Conservation (phyloP, 2,797 vertebrate species). For the Hoplostethus mediterraneus region DNA sequence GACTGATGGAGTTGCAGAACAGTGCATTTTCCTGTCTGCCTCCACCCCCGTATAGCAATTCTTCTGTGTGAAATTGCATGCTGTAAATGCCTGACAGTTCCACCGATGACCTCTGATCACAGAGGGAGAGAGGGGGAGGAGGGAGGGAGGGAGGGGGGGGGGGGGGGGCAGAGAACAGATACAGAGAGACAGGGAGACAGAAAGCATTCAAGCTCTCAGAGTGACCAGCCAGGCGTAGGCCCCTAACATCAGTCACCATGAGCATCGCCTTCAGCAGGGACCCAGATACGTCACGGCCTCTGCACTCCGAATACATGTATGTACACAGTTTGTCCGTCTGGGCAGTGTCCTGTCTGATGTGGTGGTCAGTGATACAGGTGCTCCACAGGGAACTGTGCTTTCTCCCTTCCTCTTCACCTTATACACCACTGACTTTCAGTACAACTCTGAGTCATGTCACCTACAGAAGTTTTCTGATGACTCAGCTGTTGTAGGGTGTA, state of each 20-base stretch:
- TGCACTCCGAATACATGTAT: conserved; percentile 11
- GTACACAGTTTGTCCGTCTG: too few relatives aligned
- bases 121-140: conserved; percentile 1
- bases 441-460: too few relatives aligned
- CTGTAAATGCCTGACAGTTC: conserved; percentile 42
- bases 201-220: conserved; percentile 17
- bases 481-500: too few relatives aligned
- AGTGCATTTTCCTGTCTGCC: conserved; percentile 43
- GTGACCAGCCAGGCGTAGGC: conserved; percentile 57
- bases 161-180: background rate
- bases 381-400: too few relatives aligned
- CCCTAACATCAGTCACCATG: conserved; percentile 56
- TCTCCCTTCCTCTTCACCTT: too few relatives aligned
- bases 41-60: background rate
- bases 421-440: too few relatives aligned
- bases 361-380: too few relatives aligned
- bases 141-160: background rate
- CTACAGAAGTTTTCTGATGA: too few relatives aligned
- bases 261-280: conserved; percentile 36
- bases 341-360: too few relatives aligned
- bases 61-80: conserved; percentile 43
- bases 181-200: conserved; percentile 16
- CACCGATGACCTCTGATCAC: conserved; percentile 48
- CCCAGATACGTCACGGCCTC: conserved; percentile 33
- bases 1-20: conserved; percentile 9